phyloP scores from a whole-genome alignment of 1,140 invertebrate species.

The Scaptomyza hsui region DNA sequence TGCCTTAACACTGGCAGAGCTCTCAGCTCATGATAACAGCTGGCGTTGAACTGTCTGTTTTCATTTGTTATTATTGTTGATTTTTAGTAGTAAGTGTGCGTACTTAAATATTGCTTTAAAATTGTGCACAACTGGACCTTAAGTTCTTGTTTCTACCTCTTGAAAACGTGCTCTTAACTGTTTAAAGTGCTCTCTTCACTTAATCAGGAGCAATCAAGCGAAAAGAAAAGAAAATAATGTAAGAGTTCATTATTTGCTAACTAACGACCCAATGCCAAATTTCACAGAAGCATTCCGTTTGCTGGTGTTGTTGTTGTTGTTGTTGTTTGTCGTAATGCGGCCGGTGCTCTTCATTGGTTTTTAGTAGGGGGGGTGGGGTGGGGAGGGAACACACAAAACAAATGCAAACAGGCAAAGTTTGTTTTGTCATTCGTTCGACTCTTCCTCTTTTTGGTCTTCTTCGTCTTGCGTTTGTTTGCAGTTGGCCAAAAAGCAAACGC shows the following conservation, averaged over 20 bases:
- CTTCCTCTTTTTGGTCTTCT: neutral
- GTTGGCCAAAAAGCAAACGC: slow-evolving; percentile 66
- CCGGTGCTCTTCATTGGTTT: slow-evolving; percentile 24
- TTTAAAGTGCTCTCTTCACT: neutral
- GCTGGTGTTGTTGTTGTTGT: slow-evolving; percentile 9
- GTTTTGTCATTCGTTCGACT: slow-evolving; percentile 54
- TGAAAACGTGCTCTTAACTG: no score
- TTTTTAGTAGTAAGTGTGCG: no score
- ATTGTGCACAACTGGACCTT: no score
- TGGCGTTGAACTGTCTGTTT: slow-evolving; percentile 11
- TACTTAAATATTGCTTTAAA: no score
- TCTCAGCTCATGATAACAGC: slow-evolving; percentile 30
- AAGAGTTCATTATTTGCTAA: slow-evolving; percentile 34
- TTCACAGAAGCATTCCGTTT: slow-evolving; percentile 17
- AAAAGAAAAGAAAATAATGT: slow-evolving; percentile 8
- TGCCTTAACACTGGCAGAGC: slow-evolving; percentile 38
- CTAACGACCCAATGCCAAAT: slow-evolving; percentile 30
- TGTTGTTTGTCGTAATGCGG: slow-evolving; percentile 27
- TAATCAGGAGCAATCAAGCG: slow-evolving; percentile 32
- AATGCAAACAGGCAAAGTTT: slow-evolving; percentile 64
- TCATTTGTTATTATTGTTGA: slow-evolving; percentile 12
- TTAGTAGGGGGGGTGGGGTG: no score
- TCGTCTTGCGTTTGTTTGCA: slow-evolving; percentile 42
- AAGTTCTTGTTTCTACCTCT: no score
- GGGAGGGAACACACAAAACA: slow-evolving; percentile 25